Evolutionary conservation across 2,888 invertebrate species (phyloP).

Genomic region (Ectobius pallidus): DNA sequence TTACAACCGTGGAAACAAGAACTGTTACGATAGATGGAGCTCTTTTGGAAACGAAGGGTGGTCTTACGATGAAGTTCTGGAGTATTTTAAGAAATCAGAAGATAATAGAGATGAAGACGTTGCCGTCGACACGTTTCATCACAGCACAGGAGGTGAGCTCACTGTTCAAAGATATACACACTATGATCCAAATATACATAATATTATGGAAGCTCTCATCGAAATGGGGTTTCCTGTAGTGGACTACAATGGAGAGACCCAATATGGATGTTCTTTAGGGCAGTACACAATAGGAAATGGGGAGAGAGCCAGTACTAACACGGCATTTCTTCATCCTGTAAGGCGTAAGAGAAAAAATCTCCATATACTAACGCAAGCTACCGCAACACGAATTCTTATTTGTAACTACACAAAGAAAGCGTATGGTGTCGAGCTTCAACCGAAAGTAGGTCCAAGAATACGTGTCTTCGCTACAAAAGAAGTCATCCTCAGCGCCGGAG

Average conservation of each 20-base stretch:
- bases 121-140: background rate
- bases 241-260: background rate
- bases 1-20: constrained; percentile 22
- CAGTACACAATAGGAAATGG: no score
- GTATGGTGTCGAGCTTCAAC: no score
- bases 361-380: no score
- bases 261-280: no score
- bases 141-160: background rate
- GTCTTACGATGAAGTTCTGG: constrained; percentile 2
- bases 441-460: no score
- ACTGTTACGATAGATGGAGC: background rate
- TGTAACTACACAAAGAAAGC: no score
- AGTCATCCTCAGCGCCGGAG: no score
- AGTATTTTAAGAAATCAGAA: constrained; percentile 24
- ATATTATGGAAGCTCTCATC: background rate
- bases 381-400: no score
- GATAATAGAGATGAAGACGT: background rate
- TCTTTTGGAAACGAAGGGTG: constrained; percentile 8
- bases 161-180: constrained; percentile 3
- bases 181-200: background rate
- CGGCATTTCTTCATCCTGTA: no score
- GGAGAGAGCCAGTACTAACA: no score
- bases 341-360: no score
- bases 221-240: background rate
- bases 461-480: no score